Evolutionary conservation across 2,113 vertebrate species (phyloP), one percentile per base, ranked within the genome.

Genomic region (Sinocyclocheilus anophthalmus): DNA sequence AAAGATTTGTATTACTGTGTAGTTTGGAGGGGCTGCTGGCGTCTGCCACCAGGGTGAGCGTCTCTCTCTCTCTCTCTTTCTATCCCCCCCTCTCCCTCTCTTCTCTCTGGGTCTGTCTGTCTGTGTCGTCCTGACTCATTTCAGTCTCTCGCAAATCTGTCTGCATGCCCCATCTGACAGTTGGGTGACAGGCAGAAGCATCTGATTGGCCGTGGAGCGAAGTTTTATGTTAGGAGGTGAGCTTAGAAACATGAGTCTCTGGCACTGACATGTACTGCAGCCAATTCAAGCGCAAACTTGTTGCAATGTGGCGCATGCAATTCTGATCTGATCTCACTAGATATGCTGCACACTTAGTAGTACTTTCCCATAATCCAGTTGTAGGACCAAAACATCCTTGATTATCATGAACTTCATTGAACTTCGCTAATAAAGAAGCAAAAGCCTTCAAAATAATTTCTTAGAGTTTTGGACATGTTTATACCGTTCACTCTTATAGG

Each of bases 1-100:
- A 96, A 96, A 97, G 95, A 96, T 96, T 96, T 97, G 96, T 96
- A 96, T 96, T 97, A 95, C 95, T 95, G 93, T 95, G 94, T 92
- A 93, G 95, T 95, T 94, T 94, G 95, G 94, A 93, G 93, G 93
- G 93, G 94, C 85, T 84, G 84, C 59, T 80, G 81, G 85, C 42
- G 88, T 76, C 70, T 83, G 80, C 75, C 42, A 63, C 69, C 42
- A 26, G 84, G 87, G 76, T 42, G 77, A 80, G 77, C 77, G 0
- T 3, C 57, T n/a, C 39, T 48, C 30, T 84, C n/a, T 73, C 57
- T 77, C 33, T 20, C 30, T 67, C 33, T 61, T n/a, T n/a, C n/a
- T n/a, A n/a, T n/a, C 69, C 24, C 20, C 5, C 83, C 61, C 69
- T 59, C 53, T 59, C 53, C 2, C 55, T 75, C 55, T 22, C 30